Evolutionary conservation across 1,140 invertebrate genomes (phyloP).

Genomic region (Copidosoma floridanum): DNA sequence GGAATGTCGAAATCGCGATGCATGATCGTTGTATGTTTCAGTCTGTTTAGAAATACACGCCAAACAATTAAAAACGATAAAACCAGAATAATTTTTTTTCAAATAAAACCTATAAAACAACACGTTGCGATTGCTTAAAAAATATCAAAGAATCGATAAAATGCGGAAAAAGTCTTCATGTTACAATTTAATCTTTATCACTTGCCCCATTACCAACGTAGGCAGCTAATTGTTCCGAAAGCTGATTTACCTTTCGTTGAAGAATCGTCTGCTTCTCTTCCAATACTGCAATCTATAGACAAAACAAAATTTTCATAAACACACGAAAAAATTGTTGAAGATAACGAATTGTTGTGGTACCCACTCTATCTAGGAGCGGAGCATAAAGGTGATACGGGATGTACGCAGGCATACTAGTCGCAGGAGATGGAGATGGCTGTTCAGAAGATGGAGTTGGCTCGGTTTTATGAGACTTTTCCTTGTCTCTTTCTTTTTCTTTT

Average conservation of each 20-base stretch:
- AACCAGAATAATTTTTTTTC: background rate
- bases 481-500: conserved; percentile 44
- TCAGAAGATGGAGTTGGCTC: conserved; percentile 27
- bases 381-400: conserved; percentile 51
- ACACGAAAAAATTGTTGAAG: conserved; percentile 1
- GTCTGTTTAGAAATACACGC: conserved; percentile 21
- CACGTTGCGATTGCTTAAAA: background rate
- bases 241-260: conserved; percentile 46
- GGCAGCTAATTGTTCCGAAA: conserved; percentile 44
- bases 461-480: conserved; percentile 34
- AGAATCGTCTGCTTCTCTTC: conserved; percentile 49
- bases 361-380: conserved; percentile 51
- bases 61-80: background rate
- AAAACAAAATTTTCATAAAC: conserved; percentile 11
- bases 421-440: conserved; percentile 28
- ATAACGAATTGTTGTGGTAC: conserved; percentile 1
- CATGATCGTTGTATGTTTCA: conserved; percentile 26
- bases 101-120: conserved; percentile 12
- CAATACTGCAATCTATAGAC: conserved; percentile 45
- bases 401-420: conserved; percentile 38
- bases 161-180: conserved; percentile 14
- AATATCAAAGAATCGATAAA: conserved; percentile 7
- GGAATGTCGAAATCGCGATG: conserved; percentile 21
- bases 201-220: conserved; percentile 36
- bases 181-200: conserved; percentile 41